Base-by-base conservation (phyloP, 2,113 vertebrate genomes). In the Ailurus styani region DNA sequence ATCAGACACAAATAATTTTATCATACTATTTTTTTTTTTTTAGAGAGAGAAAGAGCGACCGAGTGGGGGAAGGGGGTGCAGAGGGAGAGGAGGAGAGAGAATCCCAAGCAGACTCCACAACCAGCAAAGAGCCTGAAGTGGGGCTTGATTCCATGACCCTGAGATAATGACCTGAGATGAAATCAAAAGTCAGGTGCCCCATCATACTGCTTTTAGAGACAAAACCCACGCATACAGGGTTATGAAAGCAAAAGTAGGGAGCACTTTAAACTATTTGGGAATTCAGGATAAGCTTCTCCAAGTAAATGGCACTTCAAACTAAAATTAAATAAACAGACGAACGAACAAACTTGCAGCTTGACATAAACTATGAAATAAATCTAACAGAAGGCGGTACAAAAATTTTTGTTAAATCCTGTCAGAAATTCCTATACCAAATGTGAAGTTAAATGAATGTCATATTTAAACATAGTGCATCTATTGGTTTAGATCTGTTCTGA, bases 301-400 rank as follows among this genome's bases (percentile, higher is more conserved):
- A 85, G 29, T 91, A 95, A 60, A 84, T n/a, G 52, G 34, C 4
- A 68, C 27, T 87, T 97, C 27, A 92, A 87, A 37, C 15, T 57
- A 95, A 87, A 54, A 47, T 23, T 87, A 93, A 75, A 27, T 66
- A 64, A 87, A 95, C 23, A 95, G 29, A 77, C 81, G 4, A 86
- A 88, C 60, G 27, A 90, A 83, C 70, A 90, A 95, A 94, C 17
- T 70, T 87, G 20, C 2, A 60, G 31, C 13, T 60, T 96, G 14
- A 57, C 25, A 93, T 86, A 92, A 91, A 92, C 6, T 64, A 83
- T 34, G 52, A 91, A 95, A 95, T 86, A 86, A 79, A 50, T 91
- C 4, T 90, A 47, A 81, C 3, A 88, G 13, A 89, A 73, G 42
- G 70, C 54, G 40, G 20, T 77, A 89, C 31, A 70, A 47, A 64